Base-by-base conservation (phyloP, 2,888 invertebrate genomes). In the Eristalinus sepulchralis region DNA sequence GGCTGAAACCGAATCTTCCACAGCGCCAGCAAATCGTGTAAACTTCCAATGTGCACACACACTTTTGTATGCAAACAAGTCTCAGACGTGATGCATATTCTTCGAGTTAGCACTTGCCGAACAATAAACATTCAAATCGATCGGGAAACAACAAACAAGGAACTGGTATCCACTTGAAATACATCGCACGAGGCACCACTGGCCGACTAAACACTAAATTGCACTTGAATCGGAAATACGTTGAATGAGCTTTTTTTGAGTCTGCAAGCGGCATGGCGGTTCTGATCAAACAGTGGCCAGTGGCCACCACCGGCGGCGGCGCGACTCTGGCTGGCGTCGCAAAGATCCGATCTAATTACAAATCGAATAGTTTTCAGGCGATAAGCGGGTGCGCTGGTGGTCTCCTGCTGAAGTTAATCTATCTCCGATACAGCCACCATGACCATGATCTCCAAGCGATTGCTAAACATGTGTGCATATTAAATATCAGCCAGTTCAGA, bases 91-190 rank as follows among this genome's bases (percentile, higher is more conserved):
- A 39, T 57, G 27, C 59, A 59, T 22, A 20, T 68, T 63, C 63
- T 77, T 24, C 11, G 4, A 20, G 20, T 77, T 60, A 81, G 68
- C 63, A 75, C 68, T 81, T 63, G 34, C 57, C 20, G 17, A 72
- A 60, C 59, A 53, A 64, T 60, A 72, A 80, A 53, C 33, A 80
- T 31, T 66, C n/a, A 60, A 72, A 63, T 20, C 60, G 17, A 70
- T 20, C n/a, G 20, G 31, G 20, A 63, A 20, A 63, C 17, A 47
- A 33, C n/a, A 72, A 72, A 53, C 17, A 70, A 57, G 36, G 27
- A 71, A 47, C 31, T 9, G 59, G 17, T 70, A 36, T 70, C 27
- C n/a, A 33, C 47, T 33, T 2, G 31, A 63, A 53, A 62, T 72
- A 62, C 62, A 62, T 11, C 72, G 33, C 62, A 33, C 10, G 22